phyloP scores from a whole-genome alignment of 2,888 invertebrate genomes.

The Ariolimax columbianus region DNA sequence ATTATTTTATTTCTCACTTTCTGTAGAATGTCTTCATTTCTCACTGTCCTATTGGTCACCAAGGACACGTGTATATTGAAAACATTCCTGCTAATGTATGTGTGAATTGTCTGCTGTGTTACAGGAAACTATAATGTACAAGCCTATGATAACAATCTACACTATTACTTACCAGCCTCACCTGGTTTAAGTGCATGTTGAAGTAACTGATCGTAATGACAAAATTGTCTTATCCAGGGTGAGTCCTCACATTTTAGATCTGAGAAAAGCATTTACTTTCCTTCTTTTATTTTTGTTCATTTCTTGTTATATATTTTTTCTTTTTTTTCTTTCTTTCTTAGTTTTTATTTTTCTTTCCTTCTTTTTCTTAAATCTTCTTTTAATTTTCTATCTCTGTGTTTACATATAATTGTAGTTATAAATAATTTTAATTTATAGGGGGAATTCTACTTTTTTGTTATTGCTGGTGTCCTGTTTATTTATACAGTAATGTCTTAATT shows the following conservation, averaged over 20 bases:
- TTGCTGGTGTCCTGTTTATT: too few species aligned
- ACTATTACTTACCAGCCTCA: slow-evolving; percentile 96
- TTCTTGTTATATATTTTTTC: background rate
- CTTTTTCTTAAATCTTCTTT: background rate
- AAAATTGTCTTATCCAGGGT: slow-evolving; percentile 94
- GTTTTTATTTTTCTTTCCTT: background rate
- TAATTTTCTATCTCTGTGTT: background rate
- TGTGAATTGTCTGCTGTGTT: slow-evolving; percentile 13
- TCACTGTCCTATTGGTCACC: too few species aligned
- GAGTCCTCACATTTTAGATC: slow-evolving; percentile 65
- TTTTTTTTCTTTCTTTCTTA: background rate
- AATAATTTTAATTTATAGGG: too few species aligned
- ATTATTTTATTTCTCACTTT: too few species aligned
- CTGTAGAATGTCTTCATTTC: too few species aligned
- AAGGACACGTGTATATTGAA: background rate
- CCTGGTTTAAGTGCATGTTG: slow-evolving; percentile 89
- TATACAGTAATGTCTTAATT: too few species aligned
- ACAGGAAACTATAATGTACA: slow-evolving; percentile 98
- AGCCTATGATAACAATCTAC: slow-evolving; percentile 94
- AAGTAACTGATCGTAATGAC: slow-evolving; percentile 94
- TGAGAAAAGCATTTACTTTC: background rate
- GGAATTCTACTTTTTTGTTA: too few species aligned
- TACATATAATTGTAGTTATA: too few species aligned
- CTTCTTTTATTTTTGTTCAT: too few species aligned
- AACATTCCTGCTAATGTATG: background rate